These are phyloP conservation scores for Melanotaenia pygmaea DNA, from an alignment of 2,797 vertebrate species.

Conservation along the genomic window DNA sequence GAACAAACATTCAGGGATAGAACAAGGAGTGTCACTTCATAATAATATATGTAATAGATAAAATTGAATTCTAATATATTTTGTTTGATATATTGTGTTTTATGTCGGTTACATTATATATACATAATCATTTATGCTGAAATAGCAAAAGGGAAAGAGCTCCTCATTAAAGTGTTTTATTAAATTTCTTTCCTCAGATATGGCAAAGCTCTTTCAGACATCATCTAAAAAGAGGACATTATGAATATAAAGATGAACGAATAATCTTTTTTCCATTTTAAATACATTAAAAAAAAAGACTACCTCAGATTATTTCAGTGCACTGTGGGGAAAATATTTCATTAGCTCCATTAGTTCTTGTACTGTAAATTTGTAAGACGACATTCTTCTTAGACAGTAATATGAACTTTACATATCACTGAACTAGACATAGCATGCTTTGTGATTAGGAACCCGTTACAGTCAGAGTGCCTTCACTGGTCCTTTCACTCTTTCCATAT, in stretches of 20 bases:
- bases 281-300: not conserved
- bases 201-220: not conserved
- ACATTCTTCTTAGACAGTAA: not conserved
- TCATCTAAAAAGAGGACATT: not conserved
- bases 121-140: not conserved
- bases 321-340: not conserved
- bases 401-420: not conserved
- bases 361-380: not conserved
- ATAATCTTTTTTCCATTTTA: not conserved
- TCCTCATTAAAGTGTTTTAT: not conserved
- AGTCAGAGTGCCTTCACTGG: not conserved
- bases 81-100: not conserved
- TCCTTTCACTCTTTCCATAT: not conserved
- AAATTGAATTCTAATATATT: not conserved
- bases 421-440: constrained; percentile 1
- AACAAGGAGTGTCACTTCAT: not conserved
- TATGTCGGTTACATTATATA: not conserved
- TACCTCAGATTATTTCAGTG: not conserved
- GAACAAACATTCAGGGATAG: not conserved
- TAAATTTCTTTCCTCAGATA: not conserved
- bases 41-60: not conserved
- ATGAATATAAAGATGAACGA: not conserved
- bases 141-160: not conserved
- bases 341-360: not conserved
- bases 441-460: not conserved